Base-by-base conservation (phyloP, 2,113 vertebrate species). In the Brachyhypopomus gauderio region DNA sequence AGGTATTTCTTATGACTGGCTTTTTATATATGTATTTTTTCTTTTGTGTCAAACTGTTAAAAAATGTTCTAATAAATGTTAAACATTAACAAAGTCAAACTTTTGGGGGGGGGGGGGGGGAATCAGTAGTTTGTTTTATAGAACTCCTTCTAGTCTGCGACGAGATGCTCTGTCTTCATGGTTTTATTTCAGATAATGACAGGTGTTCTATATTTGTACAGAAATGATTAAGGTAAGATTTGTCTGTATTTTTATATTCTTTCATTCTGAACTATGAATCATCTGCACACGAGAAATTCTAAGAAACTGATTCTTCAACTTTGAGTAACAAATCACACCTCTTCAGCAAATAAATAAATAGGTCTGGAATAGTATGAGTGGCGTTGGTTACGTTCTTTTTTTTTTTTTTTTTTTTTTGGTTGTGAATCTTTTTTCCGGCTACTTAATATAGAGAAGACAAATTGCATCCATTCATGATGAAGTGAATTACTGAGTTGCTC, bases 21-120 rank as follows among this genome's bases (percentile, higher is more conserved):
- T 88, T 92, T 93, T 90, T 92, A 88, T 92, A 90, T 90, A 87
- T 88, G 89, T 83, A 14, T 71, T 70, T 90, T 90, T 90, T 85
- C 87, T 89, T 90, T 92, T 91, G 86, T 87, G 87, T 88, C 88
- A 83, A 86, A 90, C 90, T 89, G 91, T 89, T 92, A 89, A 52
- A 52, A 89, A 92, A 90, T 92, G 89, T 91, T 92, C 92, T 92
- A 94, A 94, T 94, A 93, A 92, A 94, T 93, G 91, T 91, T 87
- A 88, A 90, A 89, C 87, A 85, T 87, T 90, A 92, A 64, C 75
- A 84, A 84, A 78, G 92, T 92, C 86, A 86, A 90, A 77, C 69
- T 69, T 71, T 83, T 63, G 84, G 56, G 56, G 75, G 75, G 45
- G 84, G 56, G 56, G 75, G 75, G 45, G 20, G 36, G 74, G 27